Evolutionary conservation across 2,888 invertebrate genomes (phyloP).

Genomic region (Leptogaster cylindrica): DNA sequence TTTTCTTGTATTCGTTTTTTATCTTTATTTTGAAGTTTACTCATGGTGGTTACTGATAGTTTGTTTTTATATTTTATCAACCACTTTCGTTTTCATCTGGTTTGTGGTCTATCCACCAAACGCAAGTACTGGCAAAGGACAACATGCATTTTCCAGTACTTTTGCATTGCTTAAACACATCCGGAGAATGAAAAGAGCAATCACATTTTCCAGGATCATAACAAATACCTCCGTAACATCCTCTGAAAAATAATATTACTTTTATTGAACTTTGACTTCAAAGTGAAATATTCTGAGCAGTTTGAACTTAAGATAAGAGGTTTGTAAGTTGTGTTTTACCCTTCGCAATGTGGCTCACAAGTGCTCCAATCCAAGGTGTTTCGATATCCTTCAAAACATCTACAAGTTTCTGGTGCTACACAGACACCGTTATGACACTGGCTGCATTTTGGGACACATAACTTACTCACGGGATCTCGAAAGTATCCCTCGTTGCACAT

Average conservation of each 20-base stretch:
- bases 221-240: slow-evolving; percentile 15
- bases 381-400: slow-evolving; percentile 61
- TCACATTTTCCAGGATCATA: slow-evolving; percentile 26
- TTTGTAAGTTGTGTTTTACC: background rate
- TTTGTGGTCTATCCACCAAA: slow-evolving; percentile 10
- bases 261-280: background rate
- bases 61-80: no score
- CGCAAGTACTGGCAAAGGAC: background rate
- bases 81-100: no score
- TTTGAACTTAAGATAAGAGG: background rate
- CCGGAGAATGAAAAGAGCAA: slow-evolving; percentile 1
- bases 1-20: background rate
- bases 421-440: slow-evolving; percentile 58
- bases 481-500: slow-evolving; percentile 3
- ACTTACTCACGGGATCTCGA: slow-evolving; percentile 38
- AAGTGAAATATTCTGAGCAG: no score
- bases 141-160: slow-evolving; percentile 15
- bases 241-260: slow-evolving; percentile 1
- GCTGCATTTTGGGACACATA: slow-evolving; percentile 55
- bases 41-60: no score
- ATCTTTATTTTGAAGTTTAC: no score
- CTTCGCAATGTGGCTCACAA: background rate
- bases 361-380: background rate
- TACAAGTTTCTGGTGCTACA: slow-evolving; percentile 60
- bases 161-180: background rate